Evolutionary conservation across 2,797 vertebrate genomes (phyloP), one percentile per base, ranked within the genome.

Genomic region (Argentina silus): DNA sequence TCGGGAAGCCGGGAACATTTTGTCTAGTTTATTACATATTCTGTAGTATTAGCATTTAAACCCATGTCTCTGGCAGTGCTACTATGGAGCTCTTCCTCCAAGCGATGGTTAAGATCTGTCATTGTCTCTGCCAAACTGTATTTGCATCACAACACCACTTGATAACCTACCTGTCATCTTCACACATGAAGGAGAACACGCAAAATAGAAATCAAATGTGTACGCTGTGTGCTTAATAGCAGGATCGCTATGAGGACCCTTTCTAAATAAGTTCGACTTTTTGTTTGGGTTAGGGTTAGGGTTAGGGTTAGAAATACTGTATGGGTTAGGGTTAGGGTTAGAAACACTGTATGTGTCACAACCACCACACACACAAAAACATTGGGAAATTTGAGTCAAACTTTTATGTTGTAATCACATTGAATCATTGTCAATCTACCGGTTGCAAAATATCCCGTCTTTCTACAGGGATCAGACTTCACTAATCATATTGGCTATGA

Each of bases 401-500:
- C 9, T n/a, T n/a, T 15, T 19, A 36, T 68, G 6, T 12, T 71
- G 61, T 83, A 83, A 12, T 21, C 36, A 36, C 27, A 36, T 36
- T 36, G 27, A 36, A 19, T 74, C 21, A 69, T 74, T 44, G 11
- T 10, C n/a, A 3, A 36, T 15, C 11, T 3, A 6, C 6, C 45
- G 0, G 6, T 77, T 6, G 77, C 7, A n/a, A 43, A 19, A 69
- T 12, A 23, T 36, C 12, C 62, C 61, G 44, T 86, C 23, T n/a
- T 75, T 74, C 0, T 55, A 12, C 12, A 99, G 98, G 94, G 95
- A 72, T 89, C 87, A 57, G 96, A 98, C 57, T 95, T 98, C 81
- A 96, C 92, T 0, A 91, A 93, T 55, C 95, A 96, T 14, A 84
- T 85, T 0, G 98, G 98, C 11, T 98, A 98, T 0, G 95, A 98